These are phyloP conservation scores for Zaprionus bogoriensis DNA, from an alignment of 2,888 invertebrate genomes.

Conservation along the genomic window DNA sequence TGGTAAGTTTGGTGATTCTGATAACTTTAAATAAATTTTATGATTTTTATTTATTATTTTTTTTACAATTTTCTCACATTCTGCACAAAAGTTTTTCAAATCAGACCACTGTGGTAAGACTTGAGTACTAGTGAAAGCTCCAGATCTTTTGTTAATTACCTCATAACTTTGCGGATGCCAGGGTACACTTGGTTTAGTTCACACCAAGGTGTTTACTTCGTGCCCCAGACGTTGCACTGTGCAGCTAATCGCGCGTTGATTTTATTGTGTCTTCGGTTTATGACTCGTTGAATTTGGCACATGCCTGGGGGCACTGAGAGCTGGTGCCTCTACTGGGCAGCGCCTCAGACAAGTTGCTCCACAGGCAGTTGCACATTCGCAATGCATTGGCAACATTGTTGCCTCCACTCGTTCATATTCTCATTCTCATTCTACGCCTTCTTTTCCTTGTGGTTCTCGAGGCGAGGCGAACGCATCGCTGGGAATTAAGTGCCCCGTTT, in stretches of 20 bases:
- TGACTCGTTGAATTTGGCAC: conserved; percentile 73
- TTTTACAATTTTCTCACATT: too few relatives aligned
- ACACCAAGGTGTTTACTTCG: conserved; percentile 7
- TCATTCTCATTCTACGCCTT: too few relatives aligned
- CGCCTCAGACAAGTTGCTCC: conserved; percentile 33
- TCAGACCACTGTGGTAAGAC: too few relatives aligned
- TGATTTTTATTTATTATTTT: too few relatives aligned
- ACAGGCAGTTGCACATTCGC: conserved; percentile 21
- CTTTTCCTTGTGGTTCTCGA: too few relatives aligned
- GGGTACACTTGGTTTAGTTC: background rate
- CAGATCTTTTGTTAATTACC: too few relatives aligned
- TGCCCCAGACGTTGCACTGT: background rate
- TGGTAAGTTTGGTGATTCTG: too few relatives aligned
- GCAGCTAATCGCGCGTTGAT: conserved; percentile 50
- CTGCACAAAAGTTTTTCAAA: too few relatives aligned
- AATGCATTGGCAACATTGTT: conserved; percentile 53
- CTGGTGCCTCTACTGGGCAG: background rate
- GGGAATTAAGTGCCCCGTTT: conserved; percentile 63
- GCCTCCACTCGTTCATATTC: conserved; percentile 35
- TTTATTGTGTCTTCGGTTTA: conserved; percentile 73
- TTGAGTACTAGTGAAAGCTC: too few relatives aligned
- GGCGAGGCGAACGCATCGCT: conserved; percentile 48
- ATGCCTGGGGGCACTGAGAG: conserved; percentile 35
- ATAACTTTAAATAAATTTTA: too few relatives aligned
- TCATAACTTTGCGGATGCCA: background rate